These are phyloP conservation scores for Plebejus argus DNA, from an alignment of 2,888 invertebrate species.

Conservation along the genomic window DNA sequence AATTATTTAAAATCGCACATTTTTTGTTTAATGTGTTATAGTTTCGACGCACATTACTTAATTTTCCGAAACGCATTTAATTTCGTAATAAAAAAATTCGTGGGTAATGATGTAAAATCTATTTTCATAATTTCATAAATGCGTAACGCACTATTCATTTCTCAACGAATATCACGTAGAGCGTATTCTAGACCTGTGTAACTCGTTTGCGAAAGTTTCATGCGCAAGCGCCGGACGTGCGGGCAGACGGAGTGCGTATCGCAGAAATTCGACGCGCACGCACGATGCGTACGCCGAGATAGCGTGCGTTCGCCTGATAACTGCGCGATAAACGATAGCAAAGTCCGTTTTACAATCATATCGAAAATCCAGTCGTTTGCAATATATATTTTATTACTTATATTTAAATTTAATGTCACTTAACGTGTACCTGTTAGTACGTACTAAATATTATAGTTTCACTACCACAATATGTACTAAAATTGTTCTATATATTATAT, in stretches of 20 bases:
- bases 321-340: constrained; percentile 57
- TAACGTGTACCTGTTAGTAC: too few relatives aligned
- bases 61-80: neutral
- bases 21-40: neutral
- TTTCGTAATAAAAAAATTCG: constrained; percentile 16
- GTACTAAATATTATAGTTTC: neutral
- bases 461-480: too few relatives aligned
- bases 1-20: neutral
- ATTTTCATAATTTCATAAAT: constrained; percentile 60
- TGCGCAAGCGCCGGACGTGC: constrained; percentile 66
- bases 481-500: too few relatives aligned
- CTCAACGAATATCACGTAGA: constrained; percentile 71
- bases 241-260: constrained; percentile 56
- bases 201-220: constrained; percentile 73
- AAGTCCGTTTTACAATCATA: constrained; percentile 39
- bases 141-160: constrained; percentile 69
- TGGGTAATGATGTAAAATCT: constrained; percentile 11
- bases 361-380: constrained; percentile 20
- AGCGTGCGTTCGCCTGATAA: constrained; percentile 69
- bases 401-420: too few relatives aligned
- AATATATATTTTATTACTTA: constrained; percentile 6
- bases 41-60: neutral
- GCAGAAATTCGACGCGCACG: constrained; percentile 70
- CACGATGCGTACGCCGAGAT: constrained; percentile 68
- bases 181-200: constrained; percentile 60